Evolutionary conservation across 2,888 invertebrate genomes (phyloP).

Genomic region (Drosophila vallismaia): DNA sequence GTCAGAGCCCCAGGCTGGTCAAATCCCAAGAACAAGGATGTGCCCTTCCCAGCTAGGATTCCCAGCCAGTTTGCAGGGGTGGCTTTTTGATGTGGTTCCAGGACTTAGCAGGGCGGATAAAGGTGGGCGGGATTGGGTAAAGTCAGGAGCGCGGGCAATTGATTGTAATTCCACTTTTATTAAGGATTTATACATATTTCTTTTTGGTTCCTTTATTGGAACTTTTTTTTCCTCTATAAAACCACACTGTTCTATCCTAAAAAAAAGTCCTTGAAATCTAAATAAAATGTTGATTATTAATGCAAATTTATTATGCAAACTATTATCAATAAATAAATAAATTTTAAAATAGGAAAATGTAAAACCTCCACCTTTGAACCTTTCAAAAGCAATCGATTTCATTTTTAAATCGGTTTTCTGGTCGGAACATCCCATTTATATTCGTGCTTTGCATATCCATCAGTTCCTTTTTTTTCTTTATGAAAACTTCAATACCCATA

Average conservation of each 20-base stretch:
- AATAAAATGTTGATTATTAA: background rate
- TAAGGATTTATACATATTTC: constrained; percentile 3
- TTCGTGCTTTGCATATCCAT: constrained; percentile 5
- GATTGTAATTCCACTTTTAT: constrained; percentile 48
- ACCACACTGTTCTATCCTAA: too few species aligned
- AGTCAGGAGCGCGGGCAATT: constrained; percentile 28
- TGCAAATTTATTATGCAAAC: background rate
- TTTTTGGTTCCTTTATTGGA: background rate
- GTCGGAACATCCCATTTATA: constrained; percentile 10
- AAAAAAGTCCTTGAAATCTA: too few species aligned
- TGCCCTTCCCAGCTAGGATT: constrained; percentile 18
- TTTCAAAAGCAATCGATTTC: background rate
- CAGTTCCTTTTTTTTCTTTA: background rate
- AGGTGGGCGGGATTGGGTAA: constrained; percentile 7
- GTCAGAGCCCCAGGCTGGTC: constrained; percentile 58
- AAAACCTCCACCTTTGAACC: background rate
- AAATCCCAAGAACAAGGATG: constrained; percentile 46
- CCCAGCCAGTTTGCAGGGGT: constrained; percentile 29
- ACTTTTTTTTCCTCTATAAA: too few species aligned
- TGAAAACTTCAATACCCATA: background rate
- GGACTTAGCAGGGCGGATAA: constrained; percentile 4
- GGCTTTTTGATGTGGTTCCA: constrained; percentile 15
- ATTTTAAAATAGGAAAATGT: background rate
- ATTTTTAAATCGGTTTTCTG: constrained; percentile 11
- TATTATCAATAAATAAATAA: background rate